phyloP scores from a whole-genome alignment of 2,797 vertebrate genomes.

The Bryconaethiops microstoma region DNA sequence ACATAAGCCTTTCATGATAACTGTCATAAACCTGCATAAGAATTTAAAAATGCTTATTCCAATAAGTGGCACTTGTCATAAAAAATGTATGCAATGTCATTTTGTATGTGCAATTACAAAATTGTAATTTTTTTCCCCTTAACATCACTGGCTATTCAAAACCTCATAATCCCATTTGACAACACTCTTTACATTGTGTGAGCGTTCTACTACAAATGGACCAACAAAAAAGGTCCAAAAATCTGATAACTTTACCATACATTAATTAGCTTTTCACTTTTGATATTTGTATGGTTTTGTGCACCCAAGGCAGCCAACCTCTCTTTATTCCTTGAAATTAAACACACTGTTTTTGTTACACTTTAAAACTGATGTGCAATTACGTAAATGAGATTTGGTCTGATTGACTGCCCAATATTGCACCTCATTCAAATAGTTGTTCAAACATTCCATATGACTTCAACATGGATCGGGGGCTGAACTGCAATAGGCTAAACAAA shows the following conservation, averaged over 20 bases:
- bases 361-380: neutral
- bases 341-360: neutral
- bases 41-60: no score
- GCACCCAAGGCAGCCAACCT: neutral
- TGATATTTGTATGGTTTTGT: neutral
- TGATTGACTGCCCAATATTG: neutral
- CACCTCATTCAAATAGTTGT: neutral
- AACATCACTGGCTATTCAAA: neutral
- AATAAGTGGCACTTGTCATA: no score
- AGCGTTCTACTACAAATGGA: neutral
- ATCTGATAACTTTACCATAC: neutral
- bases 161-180: neutral
- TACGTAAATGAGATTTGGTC: neutral
- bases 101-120: no score
- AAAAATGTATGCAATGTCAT: no score
- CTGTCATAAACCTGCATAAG: no score
- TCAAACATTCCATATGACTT: no score
- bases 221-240: neutral
- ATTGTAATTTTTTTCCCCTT: no score
- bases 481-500: neutral
- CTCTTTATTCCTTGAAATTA: neutral
- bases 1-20: no score
- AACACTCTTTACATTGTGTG: neutral
- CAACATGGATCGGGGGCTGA: neutral
- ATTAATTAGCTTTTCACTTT: neutral